Base-by-base conservation (phyloP, 2,888 invertebrate genomes). In the Strigamia transsilvanica region DNA sequence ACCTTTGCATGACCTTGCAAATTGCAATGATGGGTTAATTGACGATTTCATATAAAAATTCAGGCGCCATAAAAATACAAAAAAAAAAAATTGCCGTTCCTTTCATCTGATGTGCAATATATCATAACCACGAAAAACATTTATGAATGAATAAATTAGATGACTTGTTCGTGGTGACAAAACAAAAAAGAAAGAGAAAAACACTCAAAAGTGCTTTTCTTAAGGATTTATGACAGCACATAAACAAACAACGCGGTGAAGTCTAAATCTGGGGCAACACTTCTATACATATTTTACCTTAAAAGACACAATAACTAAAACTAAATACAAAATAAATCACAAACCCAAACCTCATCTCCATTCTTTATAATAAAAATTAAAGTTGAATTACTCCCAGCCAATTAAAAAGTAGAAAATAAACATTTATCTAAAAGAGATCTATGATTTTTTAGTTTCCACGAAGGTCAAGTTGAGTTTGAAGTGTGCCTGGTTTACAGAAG, bases 1-100 rank as follows among this genome's bases (percentile, higher is more conserved):
- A 56, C 56, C 56, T 56, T 56, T 56, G 21, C 6, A 18, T 56
- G 56, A 21, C 56, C 56, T 56, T 56, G 56, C 51, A 51, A 12
- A 15, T n/a, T n/a, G n/a, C 51, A n/a, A 56, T 56, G 56, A 56
- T 56, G 18, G 56, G 18, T 18, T 56, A 56, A 56, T 56, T 56
- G 56, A 2, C 21, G 56, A 56, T 56, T 56, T 56, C 18, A 7
- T 9, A 56, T 56, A 56, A 18, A 38, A 38, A 38, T 56, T 9
- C 56, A 56, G 56, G 56, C 7, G 56, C 56, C 56, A 56, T 56
- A 56, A 56, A 56, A 56, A 56, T 56, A 18, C 1, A 56, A 18
- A 18, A 15, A 56, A 18, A 18, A 56, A 9, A 56, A 56, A 56
- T 18, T 18, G 56, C 15, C 5, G 9, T n/a, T 56, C 6, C n/a